phyloP scores from a whole-genome alignment of 2,113 vertebrate genomes.

The Edolisoma coerulescens region DNA sequence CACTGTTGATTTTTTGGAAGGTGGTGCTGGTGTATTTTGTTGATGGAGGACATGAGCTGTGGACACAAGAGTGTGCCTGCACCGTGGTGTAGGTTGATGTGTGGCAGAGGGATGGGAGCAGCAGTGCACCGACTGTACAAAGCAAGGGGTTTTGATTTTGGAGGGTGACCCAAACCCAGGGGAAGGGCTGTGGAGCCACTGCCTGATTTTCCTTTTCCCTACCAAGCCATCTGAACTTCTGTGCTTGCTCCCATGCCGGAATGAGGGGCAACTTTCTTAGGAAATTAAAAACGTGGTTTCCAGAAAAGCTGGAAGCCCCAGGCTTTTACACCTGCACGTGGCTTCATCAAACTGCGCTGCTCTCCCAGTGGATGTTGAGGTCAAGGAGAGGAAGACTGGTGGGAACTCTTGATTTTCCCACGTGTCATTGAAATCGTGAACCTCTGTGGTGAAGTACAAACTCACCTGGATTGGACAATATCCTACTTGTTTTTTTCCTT shows the following conservation, averaged over 20 bases:
- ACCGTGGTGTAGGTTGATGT: accelerated
- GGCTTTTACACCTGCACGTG: accelerated
- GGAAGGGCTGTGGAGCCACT: not conserved
- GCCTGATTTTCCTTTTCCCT: not conserved
- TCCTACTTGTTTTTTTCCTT: accelerated
- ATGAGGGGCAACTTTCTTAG: not conserved
- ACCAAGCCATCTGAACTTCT: not conserved
- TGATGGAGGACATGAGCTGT: not conserved
- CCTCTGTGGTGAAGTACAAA: not conserved
- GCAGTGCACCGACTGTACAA: not conserved
- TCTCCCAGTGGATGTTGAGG: not conserved
- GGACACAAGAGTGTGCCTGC: not conserved
- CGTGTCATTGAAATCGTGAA: not conserved
- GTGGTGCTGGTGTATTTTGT: accelerated
- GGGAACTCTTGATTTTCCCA: not conserved
- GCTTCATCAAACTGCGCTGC: not conserved
- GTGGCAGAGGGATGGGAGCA: not conserved
- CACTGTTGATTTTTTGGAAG: not conserved
- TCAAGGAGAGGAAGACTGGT: not conserved
- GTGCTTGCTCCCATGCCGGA: not conserved
- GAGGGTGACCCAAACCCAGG: not conserved
- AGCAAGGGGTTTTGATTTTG: not conserved
- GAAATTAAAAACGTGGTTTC: not conserved
- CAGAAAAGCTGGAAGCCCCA: not conserved
- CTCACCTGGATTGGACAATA: not conserved